These are phyloP conservation scores for Lumbricus terrestris DNA, from an alignment of 2,888 invertebrate species.

Conservation along the genomic window DNA sequence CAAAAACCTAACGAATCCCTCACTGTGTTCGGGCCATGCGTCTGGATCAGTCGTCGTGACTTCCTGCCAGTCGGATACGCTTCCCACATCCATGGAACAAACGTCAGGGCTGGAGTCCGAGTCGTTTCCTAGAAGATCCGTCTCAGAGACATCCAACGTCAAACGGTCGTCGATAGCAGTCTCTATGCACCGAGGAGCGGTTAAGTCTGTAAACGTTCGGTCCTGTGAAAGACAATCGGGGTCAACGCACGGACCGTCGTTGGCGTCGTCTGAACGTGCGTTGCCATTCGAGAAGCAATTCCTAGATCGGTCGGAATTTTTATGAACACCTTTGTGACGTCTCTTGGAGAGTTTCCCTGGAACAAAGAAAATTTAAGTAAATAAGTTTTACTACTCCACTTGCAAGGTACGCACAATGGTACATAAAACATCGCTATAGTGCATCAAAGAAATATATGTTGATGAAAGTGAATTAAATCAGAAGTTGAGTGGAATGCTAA, in stretches of 20 bases:
- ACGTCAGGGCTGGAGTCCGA: background rate
- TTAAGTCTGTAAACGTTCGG: background rate
- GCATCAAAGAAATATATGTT: too few relatives aligned
- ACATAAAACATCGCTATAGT: too few relatives aligned
- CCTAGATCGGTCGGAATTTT: background rate
- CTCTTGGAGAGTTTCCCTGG: background rate
- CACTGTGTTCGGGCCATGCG: background rate
- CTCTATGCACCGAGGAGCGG: background rate
- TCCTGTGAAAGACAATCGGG: slow-evolving; percentile 6
- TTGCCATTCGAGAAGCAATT: background rate
- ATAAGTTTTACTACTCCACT: too few relatives aligned
- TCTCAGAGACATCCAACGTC: background rate
- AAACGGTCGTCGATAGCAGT: background rate
- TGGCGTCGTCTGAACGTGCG: background rate
- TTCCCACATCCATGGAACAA: slow-evolving; percentile 8
- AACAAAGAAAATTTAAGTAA: background rate
- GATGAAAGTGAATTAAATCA: too few relatives aligned
- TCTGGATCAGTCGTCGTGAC: background rate
- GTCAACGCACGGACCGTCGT: background rate
- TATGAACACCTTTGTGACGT: slow-evolving; percentile 5
- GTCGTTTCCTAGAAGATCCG: background rate
- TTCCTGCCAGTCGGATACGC: slow-evolving; percentile 16
- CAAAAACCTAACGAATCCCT: too few relatives aligned
- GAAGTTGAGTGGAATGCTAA: too few relatives aligned
- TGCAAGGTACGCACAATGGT: too few relatives aligned